phyloP scores from a whole-genome alignment of 1,140 invertebrate species.

The Penaeus vannamei region DNA sequence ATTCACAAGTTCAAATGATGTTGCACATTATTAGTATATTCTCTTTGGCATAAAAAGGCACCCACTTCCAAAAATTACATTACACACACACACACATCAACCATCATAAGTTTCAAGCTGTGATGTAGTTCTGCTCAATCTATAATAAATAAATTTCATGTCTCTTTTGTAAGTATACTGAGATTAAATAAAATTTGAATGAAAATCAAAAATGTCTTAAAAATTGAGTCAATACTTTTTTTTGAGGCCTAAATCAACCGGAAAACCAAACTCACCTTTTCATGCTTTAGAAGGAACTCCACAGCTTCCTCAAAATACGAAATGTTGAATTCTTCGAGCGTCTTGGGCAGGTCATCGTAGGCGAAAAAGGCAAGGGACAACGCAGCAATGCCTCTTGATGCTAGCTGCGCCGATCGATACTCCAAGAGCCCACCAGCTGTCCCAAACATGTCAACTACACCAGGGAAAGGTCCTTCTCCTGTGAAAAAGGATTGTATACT shows the following conservation, averaged over 20 bases:
- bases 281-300: constrained; percentile 55
- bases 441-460: constrained; percentile 64
- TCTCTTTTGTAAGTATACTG: not conserved
- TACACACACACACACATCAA: too few species aligned
- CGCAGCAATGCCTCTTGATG: constrained; percentile 58
- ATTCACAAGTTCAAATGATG: too few species aligned
- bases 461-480: constrained; percentile 66
- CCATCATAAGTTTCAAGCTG: too few species aligned
- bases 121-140: too few species aligned
- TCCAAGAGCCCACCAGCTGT: constrained; percentile 59
- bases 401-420: constrained; percentile 58
- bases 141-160: too few species aligned
- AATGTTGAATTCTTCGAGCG: constrained; percentile 50
- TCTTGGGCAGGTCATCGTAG: constrained; percentile 61
- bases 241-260: too few species aligned
- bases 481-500: not conserved
- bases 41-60: too few species aligned
- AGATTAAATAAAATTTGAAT: too few species aligned
- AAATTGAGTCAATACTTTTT: too few species aligned
- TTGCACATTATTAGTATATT: too few species aligned
- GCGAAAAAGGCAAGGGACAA: constrained; percentile 62
- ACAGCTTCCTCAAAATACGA: constrained; percentile 62
- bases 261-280: constrained; percentile 33
- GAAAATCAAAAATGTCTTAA: too few species aligned
- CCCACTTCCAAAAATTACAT: too few species aligned